Conservation (phyloP, 2,888 invertebrate species). For the Bhutanitis thaidina region DNA sequence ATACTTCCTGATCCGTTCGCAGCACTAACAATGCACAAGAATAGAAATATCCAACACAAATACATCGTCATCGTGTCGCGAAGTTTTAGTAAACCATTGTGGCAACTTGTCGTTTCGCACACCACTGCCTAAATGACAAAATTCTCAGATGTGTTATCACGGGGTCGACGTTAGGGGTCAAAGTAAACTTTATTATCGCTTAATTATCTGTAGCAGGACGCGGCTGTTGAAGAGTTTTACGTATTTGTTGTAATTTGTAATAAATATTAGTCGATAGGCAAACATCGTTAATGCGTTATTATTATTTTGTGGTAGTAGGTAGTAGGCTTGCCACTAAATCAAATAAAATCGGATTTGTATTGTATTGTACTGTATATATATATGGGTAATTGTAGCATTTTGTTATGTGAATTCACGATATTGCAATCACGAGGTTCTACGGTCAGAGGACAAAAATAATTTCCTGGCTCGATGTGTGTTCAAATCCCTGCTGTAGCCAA, state of each 20-base stretch:
- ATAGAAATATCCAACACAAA: constrained; percentile 62
- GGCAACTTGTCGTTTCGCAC: constrained; percentile 39
- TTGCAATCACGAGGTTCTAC: no score
- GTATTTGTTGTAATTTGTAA: constrained; percentile 45
- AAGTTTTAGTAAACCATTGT: constrained; percentile 48
- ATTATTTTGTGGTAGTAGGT: no score
- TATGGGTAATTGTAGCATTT: no score
- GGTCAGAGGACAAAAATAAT: no score
- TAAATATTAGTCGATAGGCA: constrained; percentile 40
- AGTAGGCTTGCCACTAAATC: constrained; percentile 5
- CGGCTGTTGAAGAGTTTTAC: constrained; percentile 38
- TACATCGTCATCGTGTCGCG: constrained; percentile 62
- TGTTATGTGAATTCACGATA: no score
- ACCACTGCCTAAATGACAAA: constrained; percentile 55
- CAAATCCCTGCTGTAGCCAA: no score
- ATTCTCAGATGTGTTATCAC: constrained; percentile 45
- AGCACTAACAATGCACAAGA: constrained; percentile 52
- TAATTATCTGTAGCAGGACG: constrained; percentile 48
- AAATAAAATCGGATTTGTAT: background rate
- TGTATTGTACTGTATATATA: no score
- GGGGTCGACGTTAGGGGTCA: constrained; percentile 57
- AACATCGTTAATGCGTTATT: constrained; percentile 25
- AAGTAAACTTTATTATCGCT: constrained; percentile 62
- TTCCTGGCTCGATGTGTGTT: no score
- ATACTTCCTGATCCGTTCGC: constrained; percentile 60